Conservation (phyloP, 2,113 vertebrate genomes). For the Antechinus stuartii region DNA sequence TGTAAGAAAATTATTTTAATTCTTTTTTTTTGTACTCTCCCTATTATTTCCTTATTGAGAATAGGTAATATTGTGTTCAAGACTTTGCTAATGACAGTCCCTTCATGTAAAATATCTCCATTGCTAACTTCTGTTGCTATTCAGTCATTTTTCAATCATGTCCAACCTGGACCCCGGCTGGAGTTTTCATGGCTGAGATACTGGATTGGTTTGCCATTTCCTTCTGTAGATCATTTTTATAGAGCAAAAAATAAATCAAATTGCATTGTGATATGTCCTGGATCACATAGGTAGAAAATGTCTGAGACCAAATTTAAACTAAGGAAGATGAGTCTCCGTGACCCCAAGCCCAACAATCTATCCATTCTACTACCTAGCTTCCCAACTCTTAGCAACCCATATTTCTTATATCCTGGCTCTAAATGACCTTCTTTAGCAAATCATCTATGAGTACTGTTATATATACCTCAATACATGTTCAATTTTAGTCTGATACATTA, state of each 20-base stretch:
- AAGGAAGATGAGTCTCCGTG: background rate
- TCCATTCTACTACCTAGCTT: background rate
- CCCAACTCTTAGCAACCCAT: background rate
- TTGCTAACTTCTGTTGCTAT: background rate
- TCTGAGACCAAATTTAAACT: background rate
- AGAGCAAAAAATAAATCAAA: background rate
- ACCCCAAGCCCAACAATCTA: background rate
- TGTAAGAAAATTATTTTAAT: background rate
- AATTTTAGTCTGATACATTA: background rate
- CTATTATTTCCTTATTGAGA: background rate
- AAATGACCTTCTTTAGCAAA: background rate
- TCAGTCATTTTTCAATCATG: background rate
- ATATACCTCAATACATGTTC: background rate
- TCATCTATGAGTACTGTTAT: background rate
- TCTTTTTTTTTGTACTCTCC: background rate
- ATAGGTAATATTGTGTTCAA: background rate
- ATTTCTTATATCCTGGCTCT: background rate
- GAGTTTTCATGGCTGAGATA: background rate
- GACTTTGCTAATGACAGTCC: background rate
- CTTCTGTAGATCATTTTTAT: background rate
- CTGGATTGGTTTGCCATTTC: background rate
- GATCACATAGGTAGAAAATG: background rate
- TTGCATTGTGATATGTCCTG: background rate
- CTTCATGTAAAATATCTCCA: background rate
- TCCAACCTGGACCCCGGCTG: background rate